Evolutionary conservation across 2,797 vertebrate genomes (phyloP).

Genomic region (Picus viridis): DNA sequence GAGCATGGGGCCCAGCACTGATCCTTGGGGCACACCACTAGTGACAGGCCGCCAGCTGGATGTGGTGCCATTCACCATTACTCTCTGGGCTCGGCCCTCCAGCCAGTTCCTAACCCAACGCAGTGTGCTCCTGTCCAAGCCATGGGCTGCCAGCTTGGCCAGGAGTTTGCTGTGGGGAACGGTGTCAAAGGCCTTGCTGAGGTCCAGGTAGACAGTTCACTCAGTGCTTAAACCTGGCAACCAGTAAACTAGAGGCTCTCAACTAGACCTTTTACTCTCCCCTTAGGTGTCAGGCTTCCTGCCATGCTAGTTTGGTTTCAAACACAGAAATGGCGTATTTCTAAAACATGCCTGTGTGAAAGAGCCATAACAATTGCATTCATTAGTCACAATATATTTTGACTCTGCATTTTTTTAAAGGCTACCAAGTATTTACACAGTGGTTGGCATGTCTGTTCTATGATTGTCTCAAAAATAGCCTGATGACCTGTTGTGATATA

Average conservation of each 20-base stretch:
- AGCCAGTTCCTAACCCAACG: too few relatives aligned
- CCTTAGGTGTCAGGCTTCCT: neutral
- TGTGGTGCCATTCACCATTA: too few relatives aligned
- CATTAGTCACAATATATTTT: neutral
- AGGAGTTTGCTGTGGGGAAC: too few relatives aligned
- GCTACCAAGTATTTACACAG: neutral
- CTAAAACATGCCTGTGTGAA: neutral
- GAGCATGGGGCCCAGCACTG: too few relatives aligned
- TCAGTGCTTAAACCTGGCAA: neutral
- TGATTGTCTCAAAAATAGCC: neutral
- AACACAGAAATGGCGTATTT: neutral
- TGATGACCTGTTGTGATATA: neutral
- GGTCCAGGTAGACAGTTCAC: too few relatives aligned
- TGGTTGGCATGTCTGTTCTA: neutral
- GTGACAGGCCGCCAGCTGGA: too few relatives aligned
- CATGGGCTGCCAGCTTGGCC: too few relatives aligned
- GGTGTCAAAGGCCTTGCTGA: too few relatives aligned
- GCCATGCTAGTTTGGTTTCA: neutral
- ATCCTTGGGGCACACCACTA: too few relatives aligned
- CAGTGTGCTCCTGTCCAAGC: too few relatives aligned
- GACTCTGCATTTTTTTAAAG: neutral
- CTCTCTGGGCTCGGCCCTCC: too few relatives aligned
- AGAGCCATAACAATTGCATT: accelerated
- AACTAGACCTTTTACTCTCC: neutral
- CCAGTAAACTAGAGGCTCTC: neutral